Base-by-base conservation (phyloP, 2,797 vertebrate species). In the Smutsia gigantea region DNA sequence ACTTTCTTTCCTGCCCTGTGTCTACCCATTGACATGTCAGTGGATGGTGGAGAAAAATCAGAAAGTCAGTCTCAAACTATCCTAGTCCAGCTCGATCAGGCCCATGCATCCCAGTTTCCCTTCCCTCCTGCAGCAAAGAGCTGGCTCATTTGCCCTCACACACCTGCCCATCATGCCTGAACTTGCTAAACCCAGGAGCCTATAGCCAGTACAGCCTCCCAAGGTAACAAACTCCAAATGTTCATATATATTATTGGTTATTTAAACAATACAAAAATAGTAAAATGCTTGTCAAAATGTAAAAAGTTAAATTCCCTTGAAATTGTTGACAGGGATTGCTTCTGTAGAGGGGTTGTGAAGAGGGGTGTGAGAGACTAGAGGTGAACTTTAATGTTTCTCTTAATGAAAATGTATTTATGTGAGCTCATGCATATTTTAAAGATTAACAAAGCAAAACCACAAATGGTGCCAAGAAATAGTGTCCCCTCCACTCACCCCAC, bases 381-480 rank as follows among this genome's bases (percentile, higher is more conserved):
- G 31, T 9, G n/a, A n/a, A 29, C 34, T 37, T 87, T 9, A 5
- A 25, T 42, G 34, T 66, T 64, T 68, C 84, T 87, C 78, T 87
- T 57, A 59, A 49, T 34, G 53, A 69, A 69, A 83, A 37, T n/a
- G 27, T 14, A 55, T 51, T 23, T 69, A 6, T 31, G 23, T 31
- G 57, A 79, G 55, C 39, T 89, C 34, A 14, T 7, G 18, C 10
- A 2, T 31, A 31, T 46, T 86, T 82, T 25, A 71, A 51, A 82
- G 81, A 57, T 81, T 21, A 81, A 79, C 57, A 66, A 66, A 94
- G 69, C 75, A 87, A 86, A 88, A 66, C 51, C 18, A 89, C 42
- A 82, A 42, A 71, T 39, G 55, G 37, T 55, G 19, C 37, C 31
- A 72, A 42, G 68, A 77, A 57, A 34, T 23, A 18, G 21, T 34